These are phyloP conservation scores for Spatulosminthurus flaviceps DNA, from an alignment of 2,888 invertebrate species.

Conservation along the genomic window DNA sequence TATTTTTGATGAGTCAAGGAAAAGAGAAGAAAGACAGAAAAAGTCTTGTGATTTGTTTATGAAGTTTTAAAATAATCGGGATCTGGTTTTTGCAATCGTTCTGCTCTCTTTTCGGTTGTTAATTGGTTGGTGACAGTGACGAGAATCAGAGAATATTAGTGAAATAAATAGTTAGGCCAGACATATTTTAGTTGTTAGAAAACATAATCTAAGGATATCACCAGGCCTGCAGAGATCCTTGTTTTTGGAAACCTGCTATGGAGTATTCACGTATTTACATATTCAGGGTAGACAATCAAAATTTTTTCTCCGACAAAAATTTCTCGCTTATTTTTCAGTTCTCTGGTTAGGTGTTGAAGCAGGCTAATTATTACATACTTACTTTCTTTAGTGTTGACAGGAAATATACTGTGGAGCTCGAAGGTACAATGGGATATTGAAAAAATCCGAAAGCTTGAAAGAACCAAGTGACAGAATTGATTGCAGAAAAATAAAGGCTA, in stretches of 20 bases:
- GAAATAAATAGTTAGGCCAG: background rate
- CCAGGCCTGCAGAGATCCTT: background rate
- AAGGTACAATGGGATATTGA: no score
- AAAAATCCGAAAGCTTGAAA: no score
- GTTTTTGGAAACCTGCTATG: background rate
- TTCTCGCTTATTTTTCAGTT: background rate
- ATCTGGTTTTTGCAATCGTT: background rate
- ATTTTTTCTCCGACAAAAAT: background rate
- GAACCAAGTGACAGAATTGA: no score
- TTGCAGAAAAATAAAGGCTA: no score
- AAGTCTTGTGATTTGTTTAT: background rate
- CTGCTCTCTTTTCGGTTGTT: background rate
- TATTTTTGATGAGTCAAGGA: conserved; percentile 1
- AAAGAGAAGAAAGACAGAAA: background rate
- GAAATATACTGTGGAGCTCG: no score
- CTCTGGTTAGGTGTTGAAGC: background rate
- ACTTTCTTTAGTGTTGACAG: no score
- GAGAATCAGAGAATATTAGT: background rate
- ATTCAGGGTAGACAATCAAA: background rate
- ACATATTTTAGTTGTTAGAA: background rate
- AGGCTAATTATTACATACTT: no score
- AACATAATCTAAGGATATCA: no score
- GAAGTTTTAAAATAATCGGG: background rate
- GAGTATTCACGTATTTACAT: no score
- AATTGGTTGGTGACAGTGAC: conserved; percentile 14